Evolutionary conservation across 2,113 vertebrate species (phyloP), one percentile per base, ranked within the genome.

Genomic region (Menura novaehollandiae): DNA sequence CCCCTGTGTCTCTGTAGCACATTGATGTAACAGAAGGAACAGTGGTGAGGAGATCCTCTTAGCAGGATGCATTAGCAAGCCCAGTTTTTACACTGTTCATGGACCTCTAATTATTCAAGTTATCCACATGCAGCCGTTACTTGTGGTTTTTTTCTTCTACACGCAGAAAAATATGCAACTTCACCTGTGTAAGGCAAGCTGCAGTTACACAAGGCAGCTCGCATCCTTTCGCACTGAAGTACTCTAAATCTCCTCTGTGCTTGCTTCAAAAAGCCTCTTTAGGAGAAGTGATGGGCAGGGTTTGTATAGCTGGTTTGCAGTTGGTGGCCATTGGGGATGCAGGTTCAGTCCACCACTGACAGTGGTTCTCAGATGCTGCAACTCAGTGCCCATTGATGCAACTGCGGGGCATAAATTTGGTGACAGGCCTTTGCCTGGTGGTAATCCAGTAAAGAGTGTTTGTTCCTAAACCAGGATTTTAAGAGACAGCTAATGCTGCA

Each of bases 381-480:
- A 9, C 26, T 52, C 32, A 6, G 35, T 74, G 16, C 27, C 14
- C 28, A 30, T 24, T 33, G 33, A 51, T 81, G 47, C 0, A 0
- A 44, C 72, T 59, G 7, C 39, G 49, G 26, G 47, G 67, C 74
- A 64, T 74, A 13, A 71, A 77, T 60, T 47, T 83, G 56, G 10
- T 49, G 63, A 56, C 52, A 71, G 52, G 39, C 13, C 41, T 76
- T 76, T 93, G 19, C 79, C 39, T 74, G 41, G 21, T 75, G 22
- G 17, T 72, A 81, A 53, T 80, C 55, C 52, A 46, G 35, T 43
- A 79, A 67, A 63, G 7, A 67, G 11, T 23, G 10, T 51, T 67
- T 81, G 52, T 75, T 86, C 37, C 37, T 75, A 68, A 71, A 84
- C 7, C 35, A 67, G 79, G 64, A 44, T 67, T 82, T 75, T 30